Evolutionary conservation across 1,140 invertebrate species (phyloP).

Genomic region (Macrobrachium nipponense): DNA sequence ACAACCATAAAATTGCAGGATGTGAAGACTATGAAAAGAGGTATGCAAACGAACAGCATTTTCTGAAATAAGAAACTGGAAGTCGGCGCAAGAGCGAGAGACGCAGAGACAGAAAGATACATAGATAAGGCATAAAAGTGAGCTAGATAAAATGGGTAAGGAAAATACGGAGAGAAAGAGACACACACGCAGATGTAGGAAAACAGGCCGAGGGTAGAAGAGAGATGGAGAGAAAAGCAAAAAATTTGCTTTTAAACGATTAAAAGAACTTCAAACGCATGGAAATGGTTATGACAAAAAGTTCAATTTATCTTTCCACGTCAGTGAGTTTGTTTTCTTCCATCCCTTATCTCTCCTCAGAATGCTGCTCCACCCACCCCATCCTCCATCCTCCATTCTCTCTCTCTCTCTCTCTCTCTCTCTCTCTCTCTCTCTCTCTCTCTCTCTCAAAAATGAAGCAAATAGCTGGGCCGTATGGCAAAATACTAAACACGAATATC

Average conservation of each 20-base stretch:
- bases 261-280: neutral
- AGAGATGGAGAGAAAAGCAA: constrained; percentile 16
- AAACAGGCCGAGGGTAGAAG: neutral
- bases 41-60: too few species aligned
- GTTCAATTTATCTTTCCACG: neutral
- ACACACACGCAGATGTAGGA: neutral
- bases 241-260: neutral
- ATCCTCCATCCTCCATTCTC: neutral
- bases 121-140: neutral
- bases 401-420: neutral
- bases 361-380: neutral
- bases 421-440: neutral
- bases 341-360: neutral
- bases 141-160: neutral
- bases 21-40: too few species aligned
- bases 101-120: neutral
- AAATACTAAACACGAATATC: too few species aligned
- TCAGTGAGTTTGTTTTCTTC: neutral
- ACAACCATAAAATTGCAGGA: too few species aligned
- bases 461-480: too few species aligned
- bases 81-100: constrained; percentile 3
- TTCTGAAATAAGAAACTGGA: neutral
- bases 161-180: neutral
- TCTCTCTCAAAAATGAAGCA: neutral
- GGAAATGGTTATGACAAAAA: too few species aligned